Evolutionary conservation across 2,797 vertebrate species (phyloP), one percentile per base, ranked within the genome.

Genomic region (Decapterus maruadsi): DNA sequence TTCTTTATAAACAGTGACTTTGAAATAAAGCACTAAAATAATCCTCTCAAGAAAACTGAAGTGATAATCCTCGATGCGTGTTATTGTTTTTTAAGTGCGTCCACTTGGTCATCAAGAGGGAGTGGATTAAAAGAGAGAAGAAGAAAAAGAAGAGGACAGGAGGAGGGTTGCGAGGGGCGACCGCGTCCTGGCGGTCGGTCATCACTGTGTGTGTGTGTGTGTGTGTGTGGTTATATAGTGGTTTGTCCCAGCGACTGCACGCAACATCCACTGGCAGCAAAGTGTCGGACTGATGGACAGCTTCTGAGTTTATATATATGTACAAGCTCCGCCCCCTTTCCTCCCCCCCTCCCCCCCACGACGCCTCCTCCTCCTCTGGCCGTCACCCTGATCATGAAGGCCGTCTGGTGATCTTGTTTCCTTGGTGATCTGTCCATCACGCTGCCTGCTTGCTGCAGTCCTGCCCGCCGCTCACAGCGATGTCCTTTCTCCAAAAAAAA

Each of bases 151-250:
- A 72, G 76, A 68, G 64, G 73, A 85, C 76, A 26, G 26, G 26
- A 78, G 67, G 71, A 83, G 75, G 72, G 65, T 60, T 79, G 70
- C 36, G 61, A 64, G 26, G 56, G 72, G 85, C 16, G 81, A 87
- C 85, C 62, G 36, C 66, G 68, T 86, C 26, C 61, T 70, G 68
- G 81, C 26, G 26, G 26, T 62, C 26, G 26, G 26, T 62, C 56
- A 53, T 83, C 78, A 26, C 68, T 20, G 79, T 78, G 26, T 26
- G 26, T 26, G 26, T 26, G 26, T 26, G 26, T 26, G 26, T 26
- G 26, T 26, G 26, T 26, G 82, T 86, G 84, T 85, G 76, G 80
- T 84, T 88, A 80, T 68, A 70, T 93, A 93, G 93, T 94, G 94
- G 92, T 95, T 92, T 58, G 74, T 91, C 93, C 80, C 83, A 53